phyloP scores from a whole-genome alignment of 1,140 invertebrate genomes.

The Platyura marginata region DNA sequence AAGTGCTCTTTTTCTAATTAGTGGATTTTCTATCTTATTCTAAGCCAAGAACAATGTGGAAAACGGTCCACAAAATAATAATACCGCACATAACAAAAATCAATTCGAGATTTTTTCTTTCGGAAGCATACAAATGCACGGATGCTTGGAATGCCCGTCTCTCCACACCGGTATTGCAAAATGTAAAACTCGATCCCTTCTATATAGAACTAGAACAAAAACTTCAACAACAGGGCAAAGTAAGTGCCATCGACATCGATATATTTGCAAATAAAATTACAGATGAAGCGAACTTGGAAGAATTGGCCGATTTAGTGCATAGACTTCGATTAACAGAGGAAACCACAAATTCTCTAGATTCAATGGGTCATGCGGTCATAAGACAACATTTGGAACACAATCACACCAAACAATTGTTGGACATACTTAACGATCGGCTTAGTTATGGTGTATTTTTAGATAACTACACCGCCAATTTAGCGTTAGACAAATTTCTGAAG shows the following conservation, averaged over 20 bases:
- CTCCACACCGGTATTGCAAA: not conserved
- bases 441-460: constrained; percentile 85
- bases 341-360: constrained; percentile 47
- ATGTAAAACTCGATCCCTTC: not conserved
- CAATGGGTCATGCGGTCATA: constrained; percentile 64
- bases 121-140: constrained; percentile 3
- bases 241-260: constrained; percentile 54
- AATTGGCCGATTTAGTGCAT: constrained; percentile 45
- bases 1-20: too few relatives aligned
- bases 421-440: constrained; percentile 58
- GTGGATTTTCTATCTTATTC: too few relatives aligned
- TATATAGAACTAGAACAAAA: constrained; percentile 2
- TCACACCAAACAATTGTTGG: constrained; percentile 38
- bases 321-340: constrained; percentile 49
- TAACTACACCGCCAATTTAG: constrained; percentile 51
- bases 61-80: too few relatives aligned
- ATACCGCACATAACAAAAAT: too few relatives aligned
- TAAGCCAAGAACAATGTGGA: too few relatives aligned
- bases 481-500: constrained; percentile 66
- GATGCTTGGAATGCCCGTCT: constrained; percentile 1
- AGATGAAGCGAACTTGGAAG: constrained; percentile 33
- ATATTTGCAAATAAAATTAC: constrained; percentile 44
- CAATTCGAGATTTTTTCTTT: not conserved
- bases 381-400: constrained; percentile 41
- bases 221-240: constrained; percentile 12